Percentiles rank a stretch among this genome's conserved stretches.
Evolutionary conservation across 2,888 invertebrate species (phyloP).

Genomic region (Netelia melanura): DNA sequence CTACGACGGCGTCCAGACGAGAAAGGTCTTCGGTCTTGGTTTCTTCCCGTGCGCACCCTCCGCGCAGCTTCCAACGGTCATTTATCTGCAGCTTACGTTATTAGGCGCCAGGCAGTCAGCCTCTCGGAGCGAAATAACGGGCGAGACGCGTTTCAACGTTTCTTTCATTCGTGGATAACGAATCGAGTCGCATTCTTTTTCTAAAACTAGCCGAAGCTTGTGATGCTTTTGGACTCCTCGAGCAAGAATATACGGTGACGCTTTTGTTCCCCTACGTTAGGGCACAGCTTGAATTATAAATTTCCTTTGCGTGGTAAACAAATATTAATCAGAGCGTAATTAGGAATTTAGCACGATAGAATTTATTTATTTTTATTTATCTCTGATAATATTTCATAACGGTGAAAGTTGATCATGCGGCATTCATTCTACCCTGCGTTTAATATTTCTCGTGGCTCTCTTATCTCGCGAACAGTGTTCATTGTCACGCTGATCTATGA

Average conservation of each 20-base stretch:
- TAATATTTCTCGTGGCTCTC: not conserved
- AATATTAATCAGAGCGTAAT: no score
- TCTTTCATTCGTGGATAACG: slow-evolving; percentile 23
- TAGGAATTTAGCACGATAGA: no score
- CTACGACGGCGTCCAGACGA: slow-evolving; percentile 44
- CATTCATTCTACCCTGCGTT: not conserved
- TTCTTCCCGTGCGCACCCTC: slow-evolving; percentile 7
- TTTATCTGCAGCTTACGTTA: slow-evolving; percentile 57
- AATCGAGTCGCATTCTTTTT: slow-evolving; percentile 6
- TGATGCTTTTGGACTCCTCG: not conserved
- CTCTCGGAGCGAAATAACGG: slow-evolving; percentile 17
- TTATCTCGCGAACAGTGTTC: not conserved
- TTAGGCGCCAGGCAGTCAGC: slow-evolving; percentile 34
- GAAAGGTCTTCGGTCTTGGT: slow-evolving; percentile 34
- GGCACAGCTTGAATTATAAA: no score
- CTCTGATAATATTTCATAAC: no score
- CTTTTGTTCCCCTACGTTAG: no score
- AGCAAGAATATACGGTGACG: not conserved
- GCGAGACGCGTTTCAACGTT: slow-evolving; percentile 15
- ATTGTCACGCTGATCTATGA: slow-evolving; percentile 15
- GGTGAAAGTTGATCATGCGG: not conserved
- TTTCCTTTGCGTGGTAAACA: no score
- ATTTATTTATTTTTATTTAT: no score
- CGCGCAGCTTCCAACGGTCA: slow-evolving; percentile 38
- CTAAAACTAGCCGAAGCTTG: not conserved